Evolutionary conservation across 2,888 invertebrate genomes (phyloP).

Genomic region (Melanotus villosus): DNA sequence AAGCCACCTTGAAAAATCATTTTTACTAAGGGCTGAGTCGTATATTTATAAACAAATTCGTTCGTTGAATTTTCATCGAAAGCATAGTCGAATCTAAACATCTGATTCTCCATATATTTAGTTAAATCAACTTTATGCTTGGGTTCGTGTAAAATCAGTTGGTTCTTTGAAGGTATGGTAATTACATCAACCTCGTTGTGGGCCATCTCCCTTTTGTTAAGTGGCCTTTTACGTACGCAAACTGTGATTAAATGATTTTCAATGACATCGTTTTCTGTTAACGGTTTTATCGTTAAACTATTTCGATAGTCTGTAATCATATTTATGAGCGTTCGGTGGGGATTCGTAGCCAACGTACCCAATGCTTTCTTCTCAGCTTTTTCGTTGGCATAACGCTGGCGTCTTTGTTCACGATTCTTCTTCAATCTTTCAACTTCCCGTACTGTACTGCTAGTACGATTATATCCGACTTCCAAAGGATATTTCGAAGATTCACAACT

Average conservation of each 20-base stretch:
- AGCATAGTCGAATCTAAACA: conserved; percentile 98
- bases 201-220: conserved; percentile 90
- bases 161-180: conserved; percentile 95
- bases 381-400: conserved; percentile 92
- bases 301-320: conserved; percentile 93
- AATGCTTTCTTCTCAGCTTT: conserved; percentile 94
- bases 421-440: conserved; percentile 97
- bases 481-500: neutral
- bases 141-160: conserved; percentile 93
- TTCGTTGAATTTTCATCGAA: conserved; percentile 97
- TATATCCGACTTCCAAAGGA: too few species aligned
- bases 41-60: conserved; percentile 97
- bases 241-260: conserved; percentile 98
- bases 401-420: conserved; percentile 94
- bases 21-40: conserved; percentile 96
- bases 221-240: conserved; percentile 96
- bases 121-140: conserved; percentile 98
- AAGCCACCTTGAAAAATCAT: conserved; percentile 99
- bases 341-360: conserved; percentile 96
- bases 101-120: conserved; percentile 97
- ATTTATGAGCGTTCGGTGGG: conserved; percentile 97
- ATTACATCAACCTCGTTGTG: conserved; percentile 97
- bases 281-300: conserved; percentile 66
- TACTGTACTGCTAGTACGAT: conserved; percentile 87
- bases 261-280: conserved; percentile 88